These are phyloP conservation scores for Thera obeliscata DNA, from an alignment of 2,888 invertebrate species.

Conservation along the genomic window DNA sequence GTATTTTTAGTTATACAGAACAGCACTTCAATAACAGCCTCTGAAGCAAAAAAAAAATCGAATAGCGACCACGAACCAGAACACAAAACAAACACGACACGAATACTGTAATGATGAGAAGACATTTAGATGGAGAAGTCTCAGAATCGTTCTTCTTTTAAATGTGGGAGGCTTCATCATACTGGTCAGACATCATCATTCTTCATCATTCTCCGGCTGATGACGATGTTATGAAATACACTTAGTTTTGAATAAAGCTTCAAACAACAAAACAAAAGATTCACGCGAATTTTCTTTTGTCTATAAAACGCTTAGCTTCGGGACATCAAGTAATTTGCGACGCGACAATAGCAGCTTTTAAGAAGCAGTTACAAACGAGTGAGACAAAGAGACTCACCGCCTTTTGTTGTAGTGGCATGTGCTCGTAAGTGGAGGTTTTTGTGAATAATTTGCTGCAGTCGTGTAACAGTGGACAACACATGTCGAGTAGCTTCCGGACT, in stretches of 20 bases:
- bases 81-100: too few relatives aligned
- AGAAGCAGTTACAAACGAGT: slow-evolving; percentile 13
- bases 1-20: too few relatives aligned
- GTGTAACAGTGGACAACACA: background rate
- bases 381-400: slow-evolving; percentile 2
- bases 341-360: slow-evolving; percentile 19
- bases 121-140: too few relatives aligned
- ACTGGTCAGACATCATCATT: too few relatives aligned
- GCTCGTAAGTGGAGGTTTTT: background rate
- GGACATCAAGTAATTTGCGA: slow-evolving; percentile 28
- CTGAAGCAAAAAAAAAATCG: too few relatives aligned
- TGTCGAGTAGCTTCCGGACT: background rate
- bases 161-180: too few relatives aligned
- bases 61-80: too few relatives aligned
- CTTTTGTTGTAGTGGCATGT: slow-evolving; percentile 2
- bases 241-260: background rate
- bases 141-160: too few relatives aligned
- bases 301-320: slow-evolving; percentile 18
- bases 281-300: slow-evolving; percentile 17
- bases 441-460: background rate
- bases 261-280: background rate
- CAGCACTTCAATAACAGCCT: too few relatives aligned
- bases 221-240: background rate
- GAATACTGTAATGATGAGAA: too few relatives aligned
- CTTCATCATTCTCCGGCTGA: too few relatives aligned